A percentile compares a stretch with the other conserved stretches of the same genome.
Evolutionary conservation across 2,888 invertebrate genomes (phyloP).

Genomic region (Lasioglossum lativentre): DNA sequence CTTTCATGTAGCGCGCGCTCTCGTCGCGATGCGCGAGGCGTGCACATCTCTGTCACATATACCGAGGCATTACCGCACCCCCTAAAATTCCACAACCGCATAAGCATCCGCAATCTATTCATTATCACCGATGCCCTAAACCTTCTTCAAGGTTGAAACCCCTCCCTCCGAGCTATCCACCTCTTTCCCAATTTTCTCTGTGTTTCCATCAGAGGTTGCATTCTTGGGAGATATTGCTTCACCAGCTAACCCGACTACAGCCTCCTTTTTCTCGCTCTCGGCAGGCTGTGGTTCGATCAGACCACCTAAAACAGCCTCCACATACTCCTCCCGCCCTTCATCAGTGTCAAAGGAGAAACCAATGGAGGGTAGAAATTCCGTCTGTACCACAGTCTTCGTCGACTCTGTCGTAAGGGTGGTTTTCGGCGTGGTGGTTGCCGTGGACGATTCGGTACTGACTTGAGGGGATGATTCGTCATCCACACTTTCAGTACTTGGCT

Average conservation of each 20-base stretch:
- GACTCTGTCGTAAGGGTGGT: conserved; percentile 25
- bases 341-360: conserved; percentile 82
- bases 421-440: not conserved
- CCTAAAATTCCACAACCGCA: not conserved
- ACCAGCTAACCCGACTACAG: not conserved
- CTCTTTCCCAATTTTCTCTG: not conserved
- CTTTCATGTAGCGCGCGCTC: no score
- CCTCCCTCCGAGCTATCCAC: not conserved
- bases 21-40: no score
- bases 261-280: conserved; percentile 31
- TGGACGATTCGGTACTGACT: not conserved
- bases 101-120: not conserved
- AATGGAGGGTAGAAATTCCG: conserved; percentile 83
- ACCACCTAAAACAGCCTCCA: conserved; percentile 80
- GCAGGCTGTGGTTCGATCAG: conserved; percentile 69
- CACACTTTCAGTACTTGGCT: not conserved
- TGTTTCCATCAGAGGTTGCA: not conserved
- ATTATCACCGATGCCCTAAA: not conserved
- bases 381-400: conserved; percentile 72
- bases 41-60: no score
- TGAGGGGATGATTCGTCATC: not conserved
- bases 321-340: conserved; percentile 79
- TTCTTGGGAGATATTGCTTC: conserved; percentile 13
- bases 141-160: not conserved
- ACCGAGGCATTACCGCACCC: not conserved